A percentile compares a stretch with the other conserved stretches of the same genome.
Evolutionary conservation across 1,140 invertebrate genomes (phyloP).

Genomic region (Papilio polyxenes): DNA sequence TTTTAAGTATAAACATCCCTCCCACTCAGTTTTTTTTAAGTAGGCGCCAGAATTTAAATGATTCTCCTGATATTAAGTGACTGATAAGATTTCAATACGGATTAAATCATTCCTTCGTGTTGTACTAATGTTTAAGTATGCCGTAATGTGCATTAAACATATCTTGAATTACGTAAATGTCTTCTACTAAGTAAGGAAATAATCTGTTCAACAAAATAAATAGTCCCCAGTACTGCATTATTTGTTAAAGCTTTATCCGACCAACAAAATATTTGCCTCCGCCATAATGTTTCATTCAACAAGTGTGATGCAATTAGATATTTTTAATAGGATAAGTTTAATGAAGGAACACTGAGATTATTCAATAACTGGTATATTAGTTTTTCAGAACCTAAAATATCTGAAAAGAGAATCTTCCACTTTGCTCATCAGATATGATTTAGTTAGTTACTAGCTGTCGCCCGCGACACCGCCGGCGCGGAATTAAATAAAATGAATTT

Average conservation of each 20-base stretch:
- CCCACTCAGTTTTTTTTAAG: background rate
- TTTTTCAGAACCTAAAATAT: too few relatives aligned
- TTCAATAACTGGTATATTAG: background rate
- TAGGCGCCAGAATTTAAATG: background rate
- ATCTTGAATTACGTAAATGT: background rate
- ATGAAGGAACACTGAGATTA: background rate
- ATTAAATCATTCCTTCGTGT: too few relatives aligned
- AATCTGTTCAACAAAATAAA: slow-evolving; percentile 10
- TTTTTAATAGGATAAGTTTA: background rate
- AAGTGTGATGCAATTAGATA: background rate
- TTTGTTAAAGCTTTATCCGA: slow-evolving; percentile 9
- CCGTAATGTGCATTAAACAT: background rate
- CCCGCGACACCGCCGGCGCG: too few relatives aligned
- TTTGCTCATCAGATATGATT: too few relatives aligned
- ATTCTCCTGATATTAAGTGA: too few relatives aligned
- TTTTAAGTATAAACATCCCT: background rate
- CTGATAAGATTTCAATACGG: too few relatives aligned
- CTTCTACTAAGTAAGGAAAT: background rate
- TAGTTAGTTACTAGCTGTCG: too few relatives aligned
- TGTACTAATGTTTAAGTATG: background rate
- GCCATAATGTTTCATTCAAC: background rate
- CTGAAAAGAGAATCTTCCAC: too few relatives aligned
- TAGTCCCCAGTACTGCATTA: slow-evolving; percentile 17
- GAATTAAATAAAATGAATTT: too few relatives aligned
- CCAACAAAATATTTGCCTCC: background rate